Base-by-base conservation (phyloP, 2,888 invertebrate species). In the Lithophane semibrunnea region DNA sequence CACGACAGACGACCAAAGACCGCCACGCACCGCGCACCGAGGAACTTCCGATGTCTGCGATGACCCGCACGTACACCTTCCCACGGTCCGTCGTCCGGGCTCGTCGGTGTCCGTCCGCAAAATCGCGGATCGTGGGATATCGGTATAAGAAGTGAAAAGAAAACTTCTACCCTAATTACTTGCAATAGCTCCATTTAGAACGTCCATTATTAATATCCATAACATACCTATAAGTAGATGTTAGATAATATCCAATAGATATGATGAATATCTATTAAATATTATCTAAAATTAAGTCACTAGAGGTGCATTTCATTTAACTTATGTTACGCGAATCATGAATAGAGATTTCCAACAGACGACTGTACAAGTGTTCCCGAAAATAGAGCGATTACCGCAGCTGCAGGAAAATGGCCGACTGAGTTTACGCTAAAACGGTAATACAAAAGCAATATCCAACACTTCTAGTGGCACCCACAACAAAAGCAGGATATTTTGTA, bases 401-500 rank as follows among this genome's bases (percentile, higher is more conserved):
- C 87, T 84, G 86, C 86, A 88, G 86, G 85, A 89, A 92, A 92
- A 87, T 89, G 88, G 89, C 89, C 88, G 87, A 89, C 90, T 88
- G 91, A 90, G 91, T 92, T 91, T 90, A 90, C 92, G 88, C 89
- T 91, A 92, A 93, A 93, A 90, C 90, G 91, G 92, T 92, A 91
- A 93, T 94, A 94, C 93, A 93, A 95, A 95, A 94, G 93, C 94
- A 94, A 95, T 94, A 94, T 93, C 93, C 87, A 91, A 92, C 91
- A 92, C 90, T 92, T 91, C 88, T 90, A 92, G 91, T 88, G 91
- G 90, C 90, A 90, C 91, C 92, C 92, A 91, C 92, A 93, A 94
- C 93, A 93, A 93, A 94, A 94, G 94, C 92, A 92, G 93, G 93
- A 94, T 93, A 95, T 95, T 95, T 95, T 95, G 96, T 95, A 94